These are phyloP conservation scores for Siniperca scherzeri DNA, from an alignment of 2,797 vertebrate species.

Conservation along the genomic window DNA sequence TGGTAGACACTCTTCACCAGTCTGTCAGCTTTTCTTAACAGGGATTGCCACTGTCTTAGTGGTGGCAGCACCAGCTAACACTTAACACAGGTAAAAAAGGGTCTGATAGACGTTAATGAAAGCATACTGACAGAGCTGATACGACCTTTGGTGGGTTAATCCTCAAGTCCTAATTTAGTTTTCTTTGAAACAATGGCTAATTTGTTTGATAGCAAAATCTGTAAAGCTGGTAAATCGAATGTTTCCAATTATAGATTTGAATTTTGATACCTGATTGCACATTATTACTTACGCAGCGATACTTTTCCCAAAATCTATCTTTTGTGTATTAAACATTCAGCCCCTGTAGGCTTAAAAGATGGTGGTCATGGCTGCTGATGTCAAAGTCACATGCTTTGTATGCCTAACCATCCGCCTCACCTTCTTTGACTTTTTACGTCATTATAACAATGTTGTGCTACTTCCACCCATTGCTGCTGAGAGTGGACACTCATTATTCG, in stretches of 20 bases:
- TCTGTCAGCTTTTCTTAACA: slow-evolving; percentile 70
- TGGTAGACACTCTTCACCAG: slow-evolving; percentile 54
- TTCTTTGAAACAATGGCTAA: neutral
- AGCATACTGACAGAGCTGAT: slow-evolving; percentile 20
- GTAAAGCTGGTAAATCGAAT: neutral
- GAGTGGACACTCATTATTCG: neutral
- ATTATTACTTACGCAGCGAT: neutral
- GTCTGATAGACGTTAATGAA: slow-evolving; percentile 25
- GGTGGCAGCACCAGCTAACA: slow-evolving; percentile 46
- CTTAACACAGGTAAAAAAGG: slow-evolving; percentile 42
- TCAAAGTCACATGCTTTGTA: neutral
- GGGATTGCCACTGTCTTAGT: slow-evolving; percentile 58
- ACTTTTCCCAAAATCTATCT: neutral
- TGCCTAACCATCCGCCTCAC: neutral
- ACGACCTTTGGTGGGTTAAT: neutral
- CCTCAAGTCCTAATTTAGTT: neutral
- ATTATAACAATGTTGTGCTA: neutral
- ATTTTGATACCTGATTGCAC: neutral
- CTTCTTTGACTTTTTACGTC: neutral
- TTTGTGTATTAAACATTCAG: neutral
- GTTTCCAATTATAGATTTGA: neutral
- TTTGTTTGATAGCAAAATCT: neutral
- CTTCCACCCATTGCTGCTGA: neutral
- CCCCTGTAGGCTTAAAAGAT: neutral
- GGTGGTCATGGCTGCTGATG: neutral